Percentiles rank a stretch among this genome's conserved stretches.
Evolutionary conservation across 2,113 vertebrate genomes (phyloP).

Genomic region (Scytalopus superciliaris): DNA sequence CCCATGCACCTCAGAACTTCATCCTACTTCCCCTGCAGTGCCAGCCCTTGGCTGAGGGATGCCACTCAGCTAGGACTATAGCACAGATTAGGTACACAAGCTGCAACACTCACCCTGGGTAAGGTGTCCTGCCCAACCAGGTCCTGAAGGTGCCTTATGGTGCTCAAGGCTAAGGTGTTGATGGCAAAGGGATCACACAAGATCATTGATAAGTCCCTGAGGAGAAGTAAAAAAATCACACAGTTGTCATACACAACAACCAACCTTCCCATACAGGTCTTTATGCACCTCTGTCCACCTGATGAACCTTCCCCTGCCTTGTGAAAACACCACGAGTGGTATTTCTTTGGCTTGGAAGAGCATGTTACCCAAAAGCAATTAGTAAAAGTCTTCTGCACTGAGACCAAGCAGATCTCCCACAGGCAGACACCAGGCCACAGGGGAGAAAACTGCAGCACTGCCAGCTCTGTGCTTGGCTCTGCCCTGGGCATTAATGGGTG

Average conservation of each 20-base stretch:
- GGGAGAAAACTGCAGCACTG: not conserved
- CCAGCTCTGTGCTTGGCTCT: not conserved
- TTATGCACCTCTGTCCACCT: not conserved
- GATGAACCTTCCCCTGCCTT: not conserved
- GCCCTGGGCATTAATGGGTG: not conserved
- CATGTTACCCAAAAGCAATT: not conserved
- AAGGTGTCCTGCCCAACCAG: constrained; percentile 92
- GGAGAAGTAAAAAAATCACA: not conserved
- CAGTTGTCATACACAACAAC: not conserved
- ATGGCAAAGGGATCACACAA: constrained; percentile 97
- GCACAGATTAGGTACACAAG: not conserved
- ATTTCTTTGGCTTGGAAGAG: not conserved
- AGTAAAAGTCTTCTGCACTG: not conserved
- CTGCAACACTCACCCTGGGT: constrained; percentile 85
- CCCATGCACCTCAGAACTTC: not conserved
- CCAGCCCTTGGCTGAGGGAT: not conserved
- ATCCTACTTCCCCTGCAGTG: too few relatives aligned
- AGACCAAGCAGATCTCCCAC: not conserved
- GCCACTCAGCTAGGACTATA: not conserved
- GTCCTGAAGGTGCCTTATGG: constrained; percentile 93
- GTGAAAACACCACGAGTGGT: not conserved
- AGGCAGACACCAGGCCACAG: not conserved
- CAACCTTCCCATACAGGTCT: not conserved
- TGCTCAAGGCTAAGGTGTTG: constrained; percentile 93
- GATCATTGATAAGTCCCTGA: constrained; percentile 96